Evolutionary conservation across 2,113 vertebrate species (phyloP).

Genomic region (Cygnus atratus): DNA sequence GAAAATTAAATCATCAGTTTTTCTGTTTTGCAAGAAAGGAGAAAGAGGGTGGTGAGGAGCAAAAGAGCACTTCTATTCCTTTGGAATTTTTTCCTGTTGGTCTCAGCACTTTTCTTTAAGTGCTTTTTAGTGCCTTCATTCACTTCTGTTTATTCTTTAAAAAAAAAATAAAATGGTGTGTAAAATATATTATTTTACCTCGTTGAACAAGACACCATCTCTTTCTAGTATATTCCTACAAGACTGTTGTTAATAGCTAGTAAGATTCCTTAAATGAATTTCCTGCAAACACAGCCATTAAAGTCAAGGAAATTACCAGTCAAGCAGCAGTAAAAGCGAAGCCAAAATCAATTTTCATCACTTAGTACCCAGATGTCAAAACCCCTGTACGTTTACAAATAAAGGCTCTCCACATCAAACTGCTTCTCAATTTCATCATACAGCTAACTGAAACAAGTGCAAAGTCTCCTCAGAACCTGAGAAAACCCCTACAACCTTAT

Average conservation of each 20-base stretch:
- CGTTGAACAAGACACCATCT: background rate
- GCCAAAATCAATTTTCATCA: background rate
- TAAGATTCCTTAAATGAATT: background rate
- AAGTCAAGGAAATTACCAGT: background rate
- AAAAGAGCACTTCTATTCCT: background rate
- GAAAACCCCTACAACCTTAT: background rate
- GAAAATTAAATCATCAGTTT: background rate
- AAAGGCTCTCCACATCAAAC: background rate
- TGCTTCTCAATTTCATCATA: background rate
- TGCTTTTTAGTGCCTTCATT: background rate
- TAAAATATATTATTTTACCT: background rate
- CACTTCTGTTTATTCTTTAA: background rate
- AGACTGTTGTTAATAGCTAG: background rate
- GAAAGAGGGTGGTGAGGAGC: background rate
- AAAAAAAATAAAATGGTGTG: background rate
- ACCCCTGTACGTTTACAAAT: background rate
- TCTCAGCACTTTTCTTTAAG: background rate
- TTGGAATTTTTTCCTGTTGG: background rate
- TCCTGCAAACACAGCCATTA: background rate
- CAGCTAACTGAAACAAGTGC: background rate
- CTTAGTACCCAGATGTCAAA: background rate
- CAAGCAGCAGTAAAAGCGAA: background rate
- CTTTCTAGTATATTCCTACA: background rate
- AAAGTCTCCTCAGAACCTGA: background rate
- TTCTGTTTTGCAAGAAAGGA: background rate